Base-by-base conservation (phyloP, 2,888 invertebrate species). In the Chrysolina americana region DNA sequence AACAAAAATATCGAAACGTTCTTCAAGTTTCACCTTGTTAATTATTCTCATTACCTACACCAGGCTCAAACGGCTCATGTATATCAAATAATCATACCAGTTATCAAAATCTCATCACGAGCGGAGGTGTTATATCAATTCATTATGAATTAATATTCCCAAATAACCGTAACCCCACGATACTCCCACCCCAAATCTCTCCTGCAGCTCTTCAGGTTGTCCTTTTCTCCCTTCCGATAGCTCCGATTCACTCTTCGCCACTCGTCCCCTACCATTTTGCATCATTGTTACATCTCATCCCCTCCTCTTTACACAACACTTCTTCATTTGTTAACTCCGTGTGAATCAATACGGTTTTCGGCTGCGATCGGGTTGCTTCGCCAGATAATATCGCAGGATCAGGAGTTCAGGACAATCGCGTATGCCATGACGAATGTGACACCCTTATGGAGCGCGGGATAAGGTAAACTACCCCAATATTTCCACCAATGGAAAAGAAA, bases 251-350 rank as follows among this genome's bases (percentile, higher is more conserved):
- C 69, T 50, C 69, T 59, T 56, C 17, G 48, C 15, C 68, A 19
- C 36, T 36, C 69, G 21, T 6, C 69, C 62, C 69, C 44, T 47
- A 65, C 19, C 44, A 65, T 65, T 50, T 41, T 44, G 80, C 82
- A 79, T 84, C 82, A 81, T 80, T 81, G 81, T 84, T 81, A 75
- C 81, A 78, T 79, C 79, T 75, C 74, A 80, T 79, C 83, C 82
- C 82, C 81, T 66, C 81, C 80, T 56, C 78, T 69, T 75, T 75
- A 78, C 78, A 75, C 74, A 68, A 78, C 80, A 76, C 80, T 87
- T 87, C 87, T 87, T 87, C 87, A 87, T 87, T 87, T 87, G 87
- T 86, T 86, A 84, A 85, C 85, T 85, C 81, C 76, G 70, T 78
- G 79, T 74, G 83, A 86, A 86, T 86, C 86, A 86, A 86, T 86